Conservation (phyloP, 2,113 vertebrate species). For the Bucco capensis region DNA sequence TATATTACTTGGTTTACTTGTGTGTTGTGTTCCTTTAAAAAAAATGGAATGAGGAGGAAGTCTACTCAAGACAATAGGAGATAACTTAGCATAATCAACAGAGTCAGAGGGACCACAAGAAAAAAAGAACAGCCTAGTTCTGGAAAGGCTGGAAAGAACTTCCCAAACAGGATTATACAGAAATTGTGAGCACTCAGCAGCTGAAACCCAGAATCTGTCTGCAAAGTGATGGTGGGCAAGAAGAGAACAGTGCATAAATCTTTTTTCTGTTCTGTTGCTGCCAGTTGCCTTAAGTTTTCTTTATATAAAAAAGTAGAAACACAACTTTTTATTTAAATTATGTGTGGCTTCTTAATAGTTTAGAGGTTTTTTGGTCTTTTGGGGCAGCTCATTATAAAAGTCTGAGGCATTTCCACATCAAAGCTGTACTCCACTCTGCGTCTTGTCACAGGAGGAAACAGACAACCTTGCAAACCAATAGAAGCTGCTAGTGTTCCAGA, state of each 20-base stretch:
- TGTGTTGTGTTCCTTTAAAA: not conserved
- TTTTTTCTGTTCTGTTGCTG: not conserved
- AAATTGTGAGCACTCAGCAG: not conserved
- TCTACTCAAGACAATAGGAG: not conserved
- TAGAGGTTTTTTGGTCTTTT: not conserved
- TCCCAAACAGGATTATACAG: not conserved
- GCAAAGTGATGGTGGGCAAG: not conserved
- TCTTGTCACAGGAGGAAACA: not conserved
- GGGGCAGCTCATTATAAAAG: not conserved
- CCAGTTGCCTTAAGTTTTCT: not conserved
- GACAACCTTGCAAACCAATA: not conserved
- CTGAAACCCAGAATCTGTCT: not conserved
- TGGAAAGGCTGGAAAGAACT: not conserved
- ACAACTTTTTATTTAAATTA: not conserved
- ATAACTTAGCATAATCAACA: not conserved
- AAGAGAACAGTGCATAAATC: not conserved
- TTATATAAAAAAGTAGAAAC: not conserved
- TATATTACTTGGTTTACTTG: not conserved
- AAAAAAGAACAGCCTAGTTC: not conserved
- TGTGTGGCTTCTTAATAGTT: not conserved
- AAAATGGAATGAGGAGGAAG: not conserved
- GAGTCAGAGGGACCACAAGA: not conserved
- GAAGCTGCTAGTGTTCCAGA: not conserved
- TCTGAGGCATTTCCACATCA: slow-evolving; percentile 25
- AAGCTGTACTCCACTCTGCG: not conserved